phyloP scores from a whole-genome alignment of 2,113 vertebrate species.

The Benitochromis conjunctus region DNA sequence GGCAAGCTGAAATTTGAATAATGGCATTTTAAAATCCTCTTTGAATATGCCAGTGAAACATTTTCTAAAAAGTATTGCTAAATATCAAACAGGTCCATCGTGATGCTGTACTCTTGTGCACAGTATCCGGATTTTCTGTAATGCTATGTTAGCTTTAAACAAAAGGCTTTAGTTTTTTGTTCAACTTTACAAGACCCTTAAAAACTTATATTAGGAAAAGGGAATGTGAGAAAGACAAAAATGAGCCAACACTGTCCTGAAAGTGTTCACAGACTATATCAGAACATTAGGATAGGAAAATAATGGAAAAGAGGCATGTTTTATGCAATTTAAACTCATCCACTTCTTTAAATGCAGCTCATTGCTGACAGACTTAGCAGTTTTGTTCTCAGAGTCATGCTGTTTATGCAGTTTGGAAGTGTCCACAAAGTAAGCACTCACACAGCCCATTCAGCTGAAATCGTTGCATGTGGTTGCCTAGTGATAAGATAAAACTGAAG shows the following conservation, averaged over 20 bases:
- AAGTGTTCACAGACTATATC: not conserved
- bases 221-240: not conserved
- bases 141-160: not conserved
- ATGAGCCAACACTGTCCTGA: not conserved
- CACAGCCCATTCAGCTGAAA: not conserved
- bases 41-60: not conserved
- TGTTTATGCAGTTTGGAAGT: not conserved
- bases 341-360: not conserved
- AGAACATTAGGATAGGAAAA: not conserved
- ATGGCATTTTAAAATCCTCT: conserved; percentile 2
- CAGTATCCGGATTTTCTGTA: not conserved
- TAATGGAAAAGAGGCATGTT: not conserved
- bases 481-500: conserved; percentile 14
- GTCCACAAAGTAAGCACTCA: not conserved
- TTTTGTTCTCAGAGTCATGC: not conserved
- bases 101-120: not conserved
- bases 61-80: not conserved
- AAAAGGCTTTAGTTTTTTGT: not conserved
- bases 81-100: not conserved
- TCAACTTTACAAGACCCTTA: not conserved
- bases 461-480: conserved; percentile 18
- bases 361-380: not conserved
- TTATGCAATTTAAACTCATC: not conserved
- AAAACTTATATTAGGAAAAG: not conserved
- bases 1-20: conserved; percentile 11